Percentiles rank a stretch among this genome's conserved stretches.
phyloP scores from a whole-genome alignment of 2,888 invertebrate species.

The Perizoma flavofasciatum region DNA sequence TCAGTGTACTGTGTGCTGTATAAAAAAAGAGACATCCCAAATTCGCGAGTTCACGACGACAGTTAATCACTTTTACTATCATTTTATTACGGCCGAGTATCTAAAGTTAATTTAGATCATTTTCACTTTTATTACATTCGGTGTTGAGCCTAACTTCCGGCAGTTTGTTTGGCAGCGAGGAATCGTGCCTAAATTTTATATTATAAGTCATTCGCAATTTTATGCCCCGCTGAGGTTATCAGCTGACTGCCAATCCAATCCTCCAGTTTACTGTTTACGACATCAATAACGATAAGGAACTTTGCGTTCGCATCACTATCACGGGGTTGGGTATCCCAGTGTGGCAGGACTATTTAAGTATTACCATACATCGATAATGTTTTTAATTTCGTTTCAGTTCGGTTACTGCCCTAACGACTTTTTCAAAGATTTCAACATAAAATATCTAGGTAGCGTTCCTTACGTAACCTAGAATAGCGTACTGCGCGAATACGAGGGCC shows the following conservation, averaged over 20 bases:
- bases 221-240: conserved; percentile 16
- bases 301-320: conserved; percentile 6
- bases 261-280: conserved; percentile 24
- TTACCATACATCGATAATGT: too few species aligned
- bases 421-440: conserved; percentile 11
- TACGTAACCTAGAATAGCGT: conserved; percentile 19
- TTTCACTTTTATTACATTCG: conserved; percentile 36
- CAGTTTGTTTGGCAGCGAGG: conserved; percentile 21
- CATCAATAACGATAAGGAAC: conserved; percentile 11
- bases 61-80: conserved; percentile 39
- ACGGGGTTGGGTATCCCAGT: too few species aligned
- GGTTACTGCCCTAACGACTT: conserved; percentile 3
- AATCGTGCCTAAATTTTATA: conserved; percentile 24
- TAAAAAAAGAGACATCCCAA: conserved; percentile 18
- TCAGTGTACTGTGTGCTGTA: conserved; percentile 11
- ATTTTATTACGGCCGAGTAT: conserved; percentile 33
- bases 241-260: conserved; percentile 19
- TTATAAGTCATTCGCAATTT: conserved; percentile 28
- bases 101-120: conserved; percentile 33
- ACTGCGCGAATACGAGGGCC: conserved; percentile 16
- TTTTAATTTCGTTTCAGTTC: conserved; percentile 9
- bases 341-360: too few species aligned
- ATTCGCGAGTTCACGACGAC: conserved; percentile 31
- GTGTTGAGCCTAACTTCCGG: conserved; percentile 33
- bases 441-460: conserved; percentile 10